A percentile compares a stretch with the other conserved stretches of the same genome.
Conservation (phyloP, 2,888 invertebrate genomes). For the Theodoxus fluviatilis region DNA sequence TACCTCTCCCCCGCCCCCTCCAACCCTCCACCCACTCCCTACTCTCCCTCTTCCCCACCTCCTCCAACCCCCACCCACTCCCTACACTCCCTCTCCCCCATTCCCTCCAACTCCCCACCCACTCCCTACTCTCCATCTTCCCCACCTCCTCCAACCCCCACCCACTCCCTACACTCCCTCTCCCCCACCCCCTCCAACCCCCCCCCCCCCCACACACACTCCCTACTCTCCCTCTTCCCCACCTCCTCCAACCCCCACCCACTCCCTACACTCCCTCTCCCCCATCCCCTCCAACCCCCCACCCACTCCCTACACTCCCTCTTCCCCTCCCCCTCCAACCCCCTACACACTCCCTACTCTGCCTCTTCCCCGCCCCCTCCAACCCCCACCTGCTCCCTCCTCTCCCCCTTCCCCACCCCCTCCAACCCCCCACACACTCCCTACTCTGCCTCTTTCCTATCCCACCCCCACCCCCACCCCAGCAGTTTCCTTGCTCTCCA, state of each 20-base stretch:
- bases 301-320: too few species aligned
- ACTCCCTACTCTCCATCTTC: too few species aligned
- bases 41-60: background rate
- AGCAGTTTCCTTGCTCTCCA: too few species aligned
- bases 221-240: too few species aligned
- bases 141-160: too few species aligned
- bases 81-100: background rate
- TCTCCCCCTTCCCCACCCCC: too few species aligned
- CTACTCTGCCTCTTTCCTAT: too few species aligned
- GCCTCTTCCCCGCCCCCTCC: background rate
- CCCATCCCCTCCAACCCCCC: background rate
- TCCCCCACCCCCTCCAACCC: too few species aligned
- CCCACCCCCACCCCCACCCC: too few species aligned
- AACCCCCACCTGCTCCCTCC: background rate
- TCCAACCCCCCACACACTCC: too few species aligned
- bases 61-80: background rate
- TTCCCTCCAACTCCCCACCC: background rate
- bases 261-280: background rate
- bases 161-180: too few species aligned
- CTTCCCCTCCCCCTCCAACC: background rate
- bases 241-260: background rate
- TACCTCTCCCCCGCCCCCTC: background rate
- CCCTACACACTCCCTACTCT: background rate
- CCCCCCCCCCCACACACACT: too few species aligned
- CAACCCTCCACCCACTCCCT: background rate